Conservation (phyloP, 1,140 invertebrate genomes). For the Drosophila tropicalis region DNA sequence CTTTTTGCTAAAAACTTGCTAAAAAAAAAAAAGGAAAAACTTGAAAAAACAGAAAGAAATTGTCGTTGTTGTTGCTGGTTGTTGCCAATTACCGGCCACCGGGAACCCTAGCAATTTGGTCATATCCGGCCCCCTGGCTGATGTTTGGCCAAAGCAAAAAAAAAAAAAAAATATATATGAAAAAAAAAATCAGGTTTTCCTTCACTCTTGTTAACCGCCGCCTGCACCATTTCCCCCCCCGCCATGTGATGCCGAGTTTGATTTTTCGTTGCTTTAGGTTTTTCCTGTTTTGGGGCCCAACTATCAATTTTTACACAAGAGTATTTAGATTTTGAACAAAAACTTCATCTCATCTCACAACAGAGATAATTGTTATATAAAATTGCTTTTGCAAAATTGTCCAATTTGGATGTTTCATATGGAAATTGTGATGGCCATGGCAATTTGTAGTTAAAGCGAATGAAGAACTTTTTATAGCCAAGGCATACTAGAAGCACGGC, state of each 20-base stretch:
- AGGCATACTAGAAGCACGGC: slow-evolving; percentile 3
- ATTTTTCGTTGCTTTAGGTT: slow-evolving; percentile 65
- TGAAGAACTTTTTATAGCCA: slow-evolving; percentile 1
- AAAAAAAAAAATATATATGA: not conserved
- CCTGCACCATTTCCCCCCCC: not conserved
- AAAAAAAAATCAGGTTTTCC: slow-evolving; percentile 69
- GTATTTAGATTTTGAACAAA: slow-evolving; percentile 1
- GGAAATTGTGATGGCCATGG: slow-evolving; percentile 12
- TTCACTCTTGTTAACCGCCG: slow-evolving; percentile 49
- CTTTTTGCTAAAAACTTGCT: slow-evolving; percentile 33
- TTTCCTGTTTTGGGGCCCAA: slow-evolving; percentile 49
- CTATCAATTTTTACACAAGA: slow-evolving; percentile 7
- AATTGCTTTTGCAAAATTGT: slow-evolving; percentile 39
- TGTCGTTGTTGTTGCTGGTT: slow-evolving; percentile 55
- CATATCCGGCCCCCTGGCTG: slow-evolving; percentile 76
- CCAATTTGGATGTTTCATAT: slow-evolving; percentile 31
- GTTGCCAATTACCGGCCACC: slow-evolving; percentile 75
- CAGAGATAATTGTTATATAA: slow-evolving; percentile 2
- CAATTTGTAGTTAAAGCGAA: slow-evolving; percentile 5
- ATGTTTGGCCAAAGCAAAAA: slow-evolving; percentile 57
- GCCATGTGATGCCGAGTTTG: slow-evolving; percentile 39
- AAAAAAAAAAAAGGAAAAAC: slow-evolving; percentile 57
- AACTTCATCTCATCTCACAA: not conserved
- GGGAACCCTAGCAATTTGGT: slow-evolving; percentile 79
- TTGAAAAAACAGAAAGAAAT: slow-evolving; percentile 51